Base-by-base conservation (phyloP, 2,113 vertebrate genomes). In the Tupaia chinensis region DNA sequence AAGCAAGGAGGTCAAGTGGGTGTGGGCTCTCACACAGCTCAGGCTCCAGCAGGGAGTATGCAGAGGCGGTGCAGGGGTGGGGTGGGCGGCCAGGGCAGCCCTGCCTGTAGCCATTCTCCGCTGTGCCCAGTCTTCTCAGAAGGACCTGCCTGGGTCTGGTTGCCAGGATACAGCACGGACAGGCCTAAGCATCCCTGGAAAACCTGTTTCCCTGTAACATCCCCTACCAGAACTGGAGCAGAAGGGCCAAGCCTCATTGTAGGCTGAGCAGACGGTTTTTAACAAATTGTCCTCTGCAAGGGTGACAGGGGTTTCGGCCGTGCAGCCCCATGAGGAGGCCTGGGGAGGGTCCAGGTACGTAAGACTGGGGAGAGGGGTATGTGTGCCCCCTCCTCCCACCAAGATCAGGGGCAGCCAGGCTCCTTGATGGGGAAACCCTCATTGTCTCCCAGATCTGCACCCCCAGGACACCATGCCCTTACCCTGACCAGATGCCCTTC, bases 151-250 rank as follows among this genome's bases (percentile, higher is more conserved):
- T 93, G 92, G 93, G 90, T 93, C 95, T 95, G 96, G 97, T 98
- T 98, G 97, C 97, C 95, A 97, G 95, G 96, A 95, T 92, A 98
- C 95, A 0, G 97, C 97, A 98, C 87, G 60, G 95, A 87, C 89
- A 34, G 78, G 92, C 89, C 77, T 72, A 74, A 97, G 78, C 93
- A 91, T 96, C 94, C 91, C 95, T 81, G 93, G 92, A 95, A 96
- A 97, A n/a, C 66, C 70, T 1, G 54, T 65, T 94, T 97, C 89
- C 68, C 92, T 91, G 91, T 82, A 92, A 93, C 89, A 95, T 63
- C 89, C 84, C 93, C 58, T 0, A 87, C 89, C 23, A 74, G 66
- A 93, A 78, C 87, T 27, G 4, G 89, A 93, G 78, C 27, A 3
- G 76, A 87, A 95, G 93, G 93, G 89, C 87, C 3, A 17, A 83